These are phyloP conservation scores for Acanthis flammea DNA, from an alignment of 2,797 vertebrate genomes.

Conservation along the genomic window DNA sequence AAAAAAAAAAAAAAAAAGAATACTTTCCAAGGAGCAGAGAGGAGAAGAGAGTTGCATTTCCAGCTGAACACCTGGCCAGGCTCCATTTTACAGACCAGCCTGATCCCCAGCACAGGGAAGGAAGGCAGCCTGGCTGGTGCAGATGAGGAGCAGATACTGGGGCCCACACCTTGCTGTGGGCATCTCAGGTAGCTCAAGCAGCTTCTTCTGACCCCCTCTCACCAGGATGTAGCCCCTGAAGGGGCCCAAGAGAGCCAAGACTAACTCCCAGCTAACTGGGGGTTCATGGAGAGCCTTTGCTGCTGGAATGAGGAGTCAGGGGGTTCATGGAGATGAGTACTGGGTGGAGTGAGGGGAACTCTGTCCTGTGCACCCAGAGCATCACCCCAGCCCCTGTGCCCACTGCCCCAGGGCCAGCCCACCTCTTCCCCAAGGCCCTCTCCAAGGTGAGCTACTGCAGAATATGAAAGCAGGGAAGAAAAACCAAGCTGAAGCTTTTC, in stretches of 20 bases:
- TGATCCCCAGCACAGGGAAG: neutral
- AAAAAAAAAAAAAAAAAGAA: fast-evolving
- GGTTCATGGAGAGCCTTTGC: neutral
- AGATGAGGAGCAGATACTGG: neutral
- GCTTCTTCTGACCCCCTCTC: neutral
- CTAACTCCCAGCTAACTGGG: neutral
- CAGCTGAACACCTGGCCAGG: neutral
- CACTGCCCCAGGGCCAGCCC: neutral
- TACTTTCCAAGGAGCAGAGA: neutral
- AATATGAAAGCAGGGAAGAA: neutral
- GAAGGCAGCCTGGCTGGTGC: neutral
- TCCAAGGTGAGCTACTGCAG: neutral
- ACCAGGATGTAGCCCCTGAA: neutral
- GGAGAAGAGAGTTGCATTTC: neutral
- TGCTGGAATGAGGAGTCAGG: neutral
- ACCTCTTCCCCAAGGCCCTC: neutral
- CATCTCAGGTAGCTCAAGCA: neutral
- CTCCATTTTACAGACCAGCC: neutral
- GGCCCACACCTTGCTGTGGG: fast-evolving
- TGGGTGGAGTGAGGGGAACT: neutral
- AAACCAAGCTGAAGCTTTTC: neutral
- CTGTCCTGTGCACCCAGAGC: neutral
- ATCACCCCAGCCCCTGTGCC: neutral
- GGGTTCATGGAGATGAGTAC: fast-evolving
- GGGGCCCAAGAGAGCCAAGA: neutral